Base-by-base conservation (phyloP, 2,888 invertebrate species). In the Nomada fucata region DNA sequence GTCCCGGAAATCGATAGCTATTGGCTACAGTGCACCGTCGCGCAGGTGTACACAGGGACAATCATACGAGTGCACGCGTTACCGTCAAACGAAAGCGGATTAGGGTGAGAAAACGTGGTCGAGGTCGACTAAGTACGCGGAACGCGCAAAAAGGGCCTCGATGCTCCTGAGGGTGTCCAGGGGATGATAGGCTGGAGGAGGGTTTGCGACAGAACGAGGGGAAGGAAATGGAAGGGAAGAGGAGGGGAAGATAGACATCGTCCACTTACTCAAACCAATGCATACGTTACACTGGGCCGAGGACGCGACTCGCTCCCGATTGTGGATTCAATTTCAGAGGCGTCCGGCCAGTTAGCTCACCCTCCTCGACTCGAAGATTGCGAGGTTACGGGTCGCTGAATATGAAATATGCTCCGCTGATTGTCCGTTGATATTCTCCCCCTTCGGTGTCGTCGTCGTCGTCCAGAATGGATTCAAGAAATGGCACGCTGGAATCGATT, bases 321-420 rank as follows among this genome's bases (percentile, higher is more conserved):
- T 89, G 89, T 89, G 88, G 89, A 92, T 92, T 92, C 92, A 92
- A 92, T 92, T 92, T 91, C 90, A 85, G 87, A 89, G 86, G 88
- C 90, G 88, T 88, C 89, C 88, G 85, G 87, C 85, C 86, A 86
- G 84, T 85, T 83, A 85, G 60, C 81, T 68, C 78, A 64, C 68
- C 79, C 81, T 82, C 76, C 65, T 74, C 75, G 65, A 69, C 79
- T 76, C 80, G 77, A 91, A 89, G 90, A 92, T 91, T 91, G 89
- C 90, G 70, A 88, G 84, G 86, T 82, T 80, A 88, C 86, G 91
- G 88, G 80, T 90, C 89, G 89, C 85, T 89, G 90, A 89, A 91
- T 90, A 91, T 90, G 90, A 91, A 92, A 91, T 91, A 92, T 90
- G 81, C 75, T 69, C 67, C 67, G 73, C 85, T 89, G 90, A 91